Conservation (phyloP, 2,888 invertebrate species). For the Oligia strigilis region DNA sequence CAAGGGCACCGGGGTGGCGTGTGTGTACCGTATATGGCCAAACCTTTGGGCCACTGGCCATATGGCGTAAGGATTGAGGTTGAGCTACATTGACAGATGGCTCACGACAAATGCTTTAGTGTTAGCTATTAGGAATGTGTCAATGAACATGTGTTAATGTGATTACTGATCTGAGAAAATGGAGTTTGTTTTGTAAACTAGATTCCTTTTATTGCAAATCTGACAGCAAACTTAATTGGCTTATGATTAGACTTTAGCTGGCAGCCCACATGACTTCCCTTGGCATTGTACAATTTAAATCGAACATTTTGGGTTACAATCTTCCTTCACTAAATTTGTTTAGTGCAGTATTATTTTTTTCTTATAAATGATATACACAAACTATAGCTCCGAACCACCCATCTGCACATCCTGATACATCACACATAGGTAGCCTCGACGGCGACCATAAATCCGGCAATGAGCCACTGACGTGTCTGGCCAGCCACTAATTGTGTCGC, state of each 20-base stretch:
- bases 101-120: slow-evolving; percentile 31
- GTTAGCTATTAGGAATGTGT: slow-evolving; percentile 49
- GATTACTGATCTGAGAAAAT: slow-evolving; percentile 14
- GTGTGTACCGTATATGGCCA: slow-evolving; percentile 57
- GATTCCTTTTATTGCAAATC: slow-evolving; percentile 26
- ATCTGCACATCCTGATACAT: slow-evolving; percentile 11
- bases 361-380: neutral
- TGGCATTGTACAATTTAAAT: neutral
- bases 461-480: slow-evolving; percentile 36
- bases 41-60: slow-evolving; percentile 57
- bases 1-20: slow-evolving; percentile 68
- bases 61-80: slow-evolving; percentile 59
- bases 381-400: too few relatives aligned
- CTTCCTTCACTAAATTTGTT: neutral
- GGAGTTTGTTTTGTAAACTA: slow-evolving; percentile 28
- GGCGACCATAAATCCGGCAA: slow-evolving; percentile 59
- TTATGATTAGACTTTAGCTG: neutral
- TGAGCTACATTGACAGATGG: slow-evolving; percentile 59
- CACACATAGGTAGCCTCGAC: slow-evolving; percentile 4
- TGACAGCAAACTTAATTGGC: neutral
- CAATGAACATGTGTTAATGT: slow-evolving; percentile 40
- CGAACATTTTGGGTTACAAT: neutral
- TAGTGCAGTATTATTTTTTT: neutral
- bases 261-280: neutral
- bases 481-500: slow-evolving; percentile 51